Evolutionary conservation across 1,140 invertebrate species (phyloP), one percentile per base, ranked within the genome.

Genomic region (Batillaria attramentaria): DNA sequence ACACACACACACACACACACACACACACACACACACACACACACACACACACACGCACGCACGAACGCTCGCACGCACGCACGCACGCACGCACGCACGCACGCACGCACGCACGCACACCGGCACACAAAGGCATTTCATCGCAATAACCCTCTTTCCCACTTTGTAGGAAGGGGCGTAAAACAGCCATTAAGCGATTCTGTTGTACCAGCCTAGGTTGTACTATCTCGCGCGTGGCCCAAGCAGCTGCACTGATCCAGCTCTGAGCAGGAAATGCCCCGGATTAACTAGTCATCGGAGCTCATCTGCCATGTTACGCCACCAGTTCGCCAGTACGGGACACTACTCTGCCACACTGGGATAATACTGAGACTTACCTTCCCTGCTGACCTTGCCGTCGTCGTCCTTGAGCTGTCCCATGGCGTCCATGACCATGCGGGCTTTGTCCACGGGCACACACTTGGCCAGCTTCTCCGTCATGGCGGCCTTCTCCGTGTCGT

Each of bases 311-410:
- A 37, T 69, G 8, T 28, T 16, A 24, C 10, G 18, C 31, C 31
- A 10, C 62, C 31, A 8, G 18, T 31, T 65, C 62, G 28, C 31
- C 18, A 10, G 31, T 65, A 8, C 16, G 16, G 18, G 62, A 8
- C 10, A 65, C 16, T 65, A 28, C 8, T 10, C 62, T 65, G 28
- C 10, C 31, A 33, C 10, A 70, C 35, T 20, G 31, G 24, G 20
- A 3, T 1, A 41, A 24, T 5, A 41, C 8, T 18, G 2, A 1
- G 31, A 33, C 31, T 18, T 50, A 72, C 70, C 70, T 0, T 41
- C 42, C 50, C n/a, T 72, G 70, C 39, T 50, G 39, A 72, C n/a
- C 33, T 72, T 72, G 4, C 70, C 70, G 50, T 72, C 70, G 10
- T 72, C 70, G 2, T 33, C 31, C 18, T 1, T 43, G 1, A 72